phyloP scores from a whole-genome alignment of 2,113 vertebrate genomes.

The Mugil cephalus region DNA sequence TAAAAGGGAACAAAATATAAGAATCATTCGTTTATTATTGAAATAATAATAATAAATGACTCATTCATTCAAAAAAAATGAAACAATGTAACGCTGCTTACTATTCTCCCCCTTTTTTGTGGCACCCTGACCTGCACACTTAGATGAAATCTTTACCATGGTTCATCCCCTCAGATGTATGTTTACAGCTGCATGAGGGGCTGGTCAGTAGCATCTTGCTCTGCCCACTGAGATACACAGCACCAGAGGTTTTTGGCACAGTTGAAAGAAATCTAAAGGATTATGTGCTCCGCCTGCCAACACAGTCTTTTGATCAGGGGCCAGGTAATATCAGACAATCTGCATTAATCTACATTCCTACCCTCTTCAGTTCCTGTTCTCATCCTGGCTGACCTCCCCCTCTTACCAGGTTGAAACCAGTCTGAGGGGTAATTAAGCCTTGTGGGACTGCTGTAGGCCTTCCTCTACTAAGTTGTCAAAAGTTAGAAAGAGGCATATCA shows the following conservation, averaged over 20 bases:
- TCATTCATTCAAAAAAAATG: background rate
- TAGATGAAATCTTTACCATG: slow-evolving; percentile 6
- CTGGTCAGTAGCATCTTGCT: slow-evolving; percentile 32
- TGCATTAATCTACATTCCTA: slow-evolving; percentile 55
- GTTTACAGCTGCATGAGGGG: background rate
- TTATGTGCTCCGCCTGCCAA: slow-evolving; percentile 71
- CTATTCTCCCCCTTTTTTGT: too few species aligned
- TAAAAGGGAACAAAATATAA: background rate
- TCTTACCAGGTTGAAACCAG: slow-evolving; percentile 53
- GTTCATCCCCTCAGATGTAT: slow-evolving; percentile 8
- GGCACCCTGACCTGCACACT: background rate
- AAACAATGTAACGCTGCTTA: background rate
- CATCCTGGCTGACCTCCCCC: slow-evolving; percentile 37
- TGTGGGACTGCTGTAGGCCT: slow-evolving; percentile 61
- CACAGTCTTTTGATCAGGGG: slow-evolving; percentile 68
- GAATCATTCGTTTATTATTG: slow-evolving; percentile 2
- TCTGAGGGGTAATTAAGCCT: slow-evolving; percentile 71
- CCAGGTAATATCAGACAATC: slow-evolving; percentile 70
- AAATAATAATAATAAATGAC: background rate
- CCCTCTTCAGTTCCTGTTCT: slow-evolving; percentile 36
- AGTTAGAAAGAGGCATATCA: slow-evolving; percentile 66
- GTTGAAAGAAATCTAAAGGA: slow-evolving; percentile 35
- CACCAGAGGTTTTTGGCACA: slow-evolving; percentile 49
- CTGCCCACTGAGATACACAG: slow-evolving; percentile 25
- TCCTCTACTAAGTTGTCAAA: slow-evolving; percentile 60